phyloP scores from a whole-genome alignment of 2,888 invertebrate species.

The Mesorhabditis sp. region DNA sequence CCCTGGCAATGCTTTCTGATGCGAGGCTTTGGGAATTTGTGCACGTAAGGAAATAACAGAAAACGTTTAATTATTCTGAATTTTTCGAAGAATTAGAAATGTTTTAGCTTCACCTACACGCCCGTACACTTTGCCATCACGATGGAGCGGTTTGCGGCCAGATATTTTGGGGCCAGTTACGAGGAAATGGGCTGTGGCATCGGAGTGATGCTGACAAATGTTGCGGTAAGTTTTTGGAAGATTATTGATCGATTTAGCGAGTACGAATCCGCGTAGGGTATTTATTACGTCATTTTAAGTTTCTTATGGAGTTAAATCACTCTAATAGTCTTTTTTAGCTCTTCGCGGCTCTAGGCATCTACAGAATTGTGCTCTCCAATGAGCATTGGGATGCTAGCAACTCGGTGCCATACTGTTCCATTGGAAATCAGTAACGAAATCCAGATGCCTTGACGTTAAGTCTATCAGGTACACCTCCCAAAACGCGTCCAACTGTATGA shows the following conservation, averaged over 20 bases:
- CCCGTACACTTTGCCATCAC: background rate
- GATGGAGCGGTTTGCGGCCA: background rate
- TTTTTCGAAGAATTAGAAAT: no score
- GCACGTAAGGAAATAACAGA: background rate
- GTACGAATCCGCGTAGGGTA: no score
- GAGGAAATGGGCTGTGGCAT: background rate
- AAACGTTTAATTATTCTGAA: no score
- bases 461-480: background rate
- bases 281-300: background rate
- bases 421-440: background rate
- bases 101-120: background rate
- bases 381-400: background rate
- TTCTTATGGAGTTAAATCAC: background rate
- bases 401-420: background rate
- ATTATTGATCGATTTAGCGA: no score
- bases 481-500: background rate
- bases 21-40: background rate
- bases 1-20: background rate
- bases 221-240: no score
- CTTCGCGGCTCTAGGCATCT: background rate
- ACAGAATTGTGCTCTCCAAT: background rate
- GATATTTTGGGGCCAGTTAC: background rate
- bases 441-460: background rate
- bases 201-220: background rate
- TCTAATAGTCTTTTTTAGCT: background rate